phyloP scores from a whole-genome alignment of 2,113 vertebrate genomes.

The Butorides virescens region DNA sequence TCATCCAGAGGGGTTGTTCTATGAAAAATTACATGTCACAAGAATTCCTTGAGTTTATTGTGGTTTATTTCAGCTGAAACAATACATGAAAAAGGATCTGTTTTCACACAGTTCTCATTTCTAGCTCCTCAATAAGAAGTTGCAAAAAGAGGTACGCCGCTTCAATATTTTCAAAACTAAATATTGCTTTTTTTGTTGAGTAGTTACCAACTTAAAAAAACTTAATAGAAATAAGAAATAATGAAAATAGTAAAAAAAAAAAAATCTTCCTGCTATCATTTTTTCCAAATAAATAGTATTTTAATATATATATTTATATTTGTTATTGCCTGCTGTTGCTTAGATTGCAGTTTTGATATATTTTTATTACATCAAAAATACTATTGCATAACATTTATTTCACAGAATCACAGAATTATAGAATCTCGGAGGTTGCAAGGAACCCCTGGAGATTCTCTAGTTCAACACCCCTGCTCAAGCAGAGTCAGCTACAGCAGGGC shows the following conservation, averaged over 20 bases:
- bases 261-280: accelerated
- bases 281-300: not conserved
- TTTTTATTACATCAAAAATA: not conserved
- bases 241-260: not conserved
- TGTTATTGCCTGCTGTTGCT: not conserved
- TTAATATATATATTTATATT: not conserved
- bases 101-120: not conserved
- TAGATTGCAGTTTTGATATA: not conserved
- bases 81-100: not conserved
- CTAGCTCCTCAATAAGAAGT: not conserved
- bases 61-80: not conserved
- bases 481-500: no score
- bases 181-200: not conserved
- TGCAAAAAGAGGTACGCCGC: not conserved
- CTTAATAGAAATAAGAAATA: not conserved
- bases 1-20: not conserved
- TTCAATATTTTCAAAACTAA: not conserved
- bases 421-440: not conserved
- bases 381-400: not conserved
- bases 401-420: not conserved
- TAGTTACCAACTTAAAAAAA: not conserved
- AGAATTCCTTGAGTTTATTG: not conserved
- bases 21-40: not conserved
- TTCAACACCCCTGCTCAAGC: not conserved
- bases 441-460: not conserved